Percentiles rank a stretch among this genome's conserved stretches.
Evolutionary conservation across 2,797 vertebrate species (phyloP).

Genomic region (Lepilemur ruficaudatus): DNA sequence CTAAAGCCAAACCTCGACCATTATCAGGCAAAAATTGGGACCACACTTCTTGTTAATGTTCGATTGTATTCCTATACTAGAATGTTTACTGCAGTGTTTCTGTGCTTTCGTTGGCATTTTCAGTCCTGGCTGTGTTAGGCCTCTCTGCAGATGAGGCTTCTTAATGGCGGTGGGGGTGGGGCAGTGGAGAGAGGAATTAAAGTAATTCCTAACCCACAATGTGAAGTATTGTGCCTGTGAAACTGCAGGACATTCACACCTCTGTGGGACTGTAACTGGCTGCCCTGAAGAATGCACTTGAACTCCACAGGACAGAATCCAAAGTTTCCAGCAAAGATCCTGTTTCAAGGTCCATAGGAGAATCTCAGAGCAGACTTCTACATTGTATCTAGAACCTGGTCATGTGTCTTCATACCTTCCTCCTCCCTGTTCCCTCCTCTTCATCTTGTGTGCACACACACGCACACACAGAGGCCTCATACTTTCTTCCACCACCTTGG

Average conservation of each 20-base stretch:
- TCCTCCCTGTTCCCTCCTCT: background rate
- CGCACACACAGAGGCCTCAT: too few relatives aligned
- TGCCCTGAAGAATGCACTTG: slow-evolving; percentile 60
- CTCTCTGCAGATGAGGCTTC: slow-evolving; percentile 18
- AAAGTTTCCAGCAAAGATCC: slow-evolving; percentile 47
- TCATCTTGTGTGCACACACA: background rate
- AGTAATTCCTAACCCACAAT: slow-evolving; percentile 61
- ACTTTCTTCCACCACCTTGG: background rate
- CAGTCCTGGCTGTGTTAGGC: background rate
- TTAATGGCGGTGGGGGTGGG: background rate
- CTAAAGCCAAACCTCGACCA: background rate
- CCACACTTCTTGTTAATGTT: background rate
- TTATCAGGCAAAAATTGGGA: background rate
- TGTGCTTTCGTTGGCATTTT: slow-evolving; percentile 29
- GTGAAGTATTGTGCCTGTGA: slow-evolving; percentile 60
- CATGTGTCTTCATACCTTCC: background rate
- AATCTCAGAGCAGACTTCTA: background rate
- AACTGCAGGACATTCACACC: slow-evolving; percentile 65
- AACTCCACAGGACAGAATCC: slow-evolving; percentile 30
- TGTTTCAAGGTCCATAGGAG: slow-evolving; percentile 39
- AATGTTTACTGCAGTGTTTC: background rate
- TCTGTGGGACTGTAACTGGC: slow-evolving; percentile 46
- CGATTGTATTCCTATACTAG: background rate
- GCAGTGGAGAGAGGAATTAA: slow-evolving; percentile 46
- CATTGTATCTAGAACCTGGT: background rate